A percentile compares a stretch with the other conserved stretches of the same genome.
These are phyloP conservation scores for Sinosuthora webbiana DNA, from an alignment of 2,113 vertebrate genomes.

Conservation along the genomic window DNA sequence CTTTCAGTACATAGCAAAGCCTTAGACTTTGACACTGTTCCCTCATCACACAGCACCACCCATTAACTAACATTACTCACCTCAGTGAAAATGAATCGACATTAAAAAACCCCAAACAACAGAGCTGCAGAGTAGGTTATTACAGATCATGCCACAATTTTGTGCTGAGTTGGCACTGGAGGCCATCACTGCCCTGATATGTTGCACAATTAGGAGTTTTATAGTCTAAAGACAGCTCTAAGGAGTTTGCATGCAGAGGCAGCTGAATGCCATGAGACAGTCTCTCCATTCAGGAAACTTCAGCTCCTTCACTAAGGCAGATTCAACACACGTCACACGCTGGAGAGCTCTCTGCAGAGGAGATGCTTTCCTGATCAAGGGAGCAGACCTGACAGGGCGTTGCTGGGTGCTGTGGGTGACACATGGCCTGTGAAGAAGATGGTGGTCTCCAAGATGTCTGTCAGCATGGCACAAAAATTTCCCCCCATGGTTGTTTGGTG, in stretches of 20 bases:
- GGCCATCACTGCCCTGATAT: not conserved
- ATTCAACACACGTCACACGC: fast-evolving
- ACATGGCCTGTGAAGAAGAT: not conserved
- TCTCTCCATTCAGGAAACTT: not conserved
- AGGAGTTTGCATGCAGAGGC: not conserved
- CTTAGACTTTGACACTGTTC: not conserved
- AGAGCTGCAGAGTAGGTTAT: not conserved
- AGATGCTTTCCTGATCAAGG: not conserved
- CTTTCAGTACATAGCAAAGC: not conserved
- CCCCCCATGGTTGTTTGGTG: not conserved
- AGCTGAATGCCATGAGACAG: not conserved
- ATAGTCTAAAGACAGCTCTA: not conserved
- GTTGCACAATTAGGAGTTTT: not conserved
- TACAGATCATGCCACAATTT: not conserved
- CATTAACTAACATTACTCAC: conserved; percentile 9
- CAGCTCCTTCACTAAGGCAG: not conserved
- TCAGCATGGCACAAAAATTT: fast-evolving
- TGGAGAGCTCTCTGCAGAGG: not conserved
- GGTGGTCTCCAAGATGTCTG: fast-evolving
- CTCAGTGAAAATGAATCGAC: not conserved
- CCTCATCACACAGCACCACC: not conserved
- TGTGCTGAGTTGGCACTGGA: not conserved
- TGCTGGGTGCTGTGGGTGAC: fast-evolving
- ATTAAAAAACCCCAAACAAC: not conserved
- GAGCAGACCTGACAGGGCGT: not conserved